These are phyloP conservation scores for Tuberolachnus salignus DNA, from an alignment of 2,888 invertebrate species.

Conservation along the genomic window DNA sequence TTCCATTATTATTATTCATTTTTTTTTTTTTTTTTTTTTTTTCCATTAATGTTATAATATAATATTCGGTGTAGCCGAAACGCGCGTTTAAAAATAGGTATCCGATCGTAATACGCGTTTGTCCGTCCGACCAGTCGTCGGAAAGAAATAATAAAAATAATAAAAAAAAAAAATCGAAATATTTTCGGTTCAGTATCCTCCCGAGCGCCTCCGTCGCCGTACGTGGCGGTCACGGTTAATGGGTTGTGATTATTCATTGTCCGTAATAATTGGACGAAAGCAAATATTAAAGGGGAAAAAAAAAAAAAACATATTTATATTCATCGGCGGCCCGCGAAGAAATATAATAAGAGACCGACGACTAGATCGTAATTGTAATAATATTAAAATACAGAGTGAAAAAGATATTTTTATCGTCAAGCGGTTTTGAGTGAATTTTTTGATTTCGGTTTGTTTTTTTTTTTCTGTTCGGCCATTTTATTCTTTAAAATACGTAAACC, in stretches of 20 bases:
- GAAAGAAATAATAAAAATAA: slow-evolving; percentile 1
- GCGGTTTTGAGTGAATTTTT: no score
- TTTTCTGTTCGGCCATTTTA: no score
- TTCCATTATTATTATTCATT: no score
- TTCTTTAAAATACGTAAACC: no score
- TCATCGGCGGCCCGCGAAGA: background rate
- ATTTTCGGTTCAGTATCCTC: background rate
- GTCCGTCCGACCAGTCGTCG: slow-evolving; percentile 3
- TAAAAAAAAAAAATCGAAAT: slow-evolving; percentile 4
- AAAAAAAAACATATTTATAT: slow-evolving; percentile 9
- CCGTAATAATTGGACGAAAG: slow-evolving; percentile 33
- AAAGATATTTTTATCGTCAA: background rate
- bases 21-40: no score
- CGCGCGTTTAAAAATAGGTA: background rate
- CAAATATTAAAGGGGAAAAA: slow-evolving; percentile 3
- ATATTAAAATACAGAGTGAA: background rate
- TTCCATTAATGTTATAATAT: no score
- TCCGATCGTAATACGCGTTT: slow-evolving; percentile 14
- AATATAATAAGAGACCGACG: no score
- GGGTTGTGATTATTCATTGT: slow-evolving; percentile 44
- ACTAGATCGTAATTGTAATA: no score
- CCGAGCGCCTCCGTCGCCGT: no score
- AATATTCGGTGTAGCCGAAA: no score
- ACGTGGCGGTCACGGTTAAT: slow-evolving; percentile 27
- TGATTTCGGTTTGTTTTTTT: no score